Percentiles rank a stretch among this genome's conserved stretches.
These are phyloP conservation scores for Magallana gigas DNA, from an alignment of 1,140 invertebrate species.

Conservation along the genomic window DNA sequence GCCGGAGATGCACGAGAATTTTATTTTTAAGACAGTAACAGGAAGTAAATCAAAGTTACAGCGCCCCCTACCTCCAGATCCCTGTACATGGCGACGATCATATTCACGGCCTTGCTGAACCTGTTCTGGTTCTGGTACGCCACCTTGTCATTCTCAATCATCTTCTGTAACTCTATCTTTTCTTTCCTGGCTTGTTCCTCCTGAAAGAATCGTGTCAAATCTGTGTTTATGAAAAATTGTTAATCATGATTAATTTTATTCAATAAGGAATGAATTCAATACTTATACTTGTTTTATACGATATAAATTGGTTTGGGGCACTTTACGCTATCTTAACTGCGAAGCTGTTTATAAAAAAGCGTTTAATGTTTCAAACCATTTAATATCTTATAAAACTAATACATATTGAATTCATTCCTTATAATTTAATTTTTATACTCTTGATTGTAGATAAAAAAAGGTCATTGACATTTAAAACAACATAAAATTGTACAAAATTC, in stretches of 20 bases:
- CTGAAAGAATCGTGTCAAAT: neutral
- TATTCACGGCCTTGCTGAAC: neutral
- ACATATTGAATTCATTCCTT: no score
- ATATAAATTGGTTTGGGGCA: no score
- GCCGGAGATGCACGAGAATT: neutral
- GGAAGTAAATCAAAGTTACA: neutral
- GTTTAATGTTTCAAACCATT: no score
- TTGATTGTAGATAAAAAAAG: no score
- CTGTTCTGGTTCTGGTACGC: neutral
- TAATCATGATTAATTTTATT: neutral
- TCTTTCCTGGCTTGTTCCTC: neutral
- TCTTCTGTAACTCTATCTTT: neutral
- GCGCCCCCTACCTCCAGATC: neutral
- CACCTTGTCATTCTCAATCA: neutral
- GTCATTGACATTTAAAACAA: no score
- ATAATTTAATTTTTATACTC: no score
- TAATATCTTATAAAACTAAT: no score
- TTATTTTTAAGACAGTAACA: neutral
- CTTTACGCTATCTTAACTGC: no score
- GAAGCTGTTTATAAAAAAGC: no score
- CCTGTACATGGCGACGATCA: neutral
- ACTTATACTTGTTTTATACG: no score
- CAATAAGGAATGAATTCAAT: neutral
- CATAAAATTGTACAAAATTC: no score
- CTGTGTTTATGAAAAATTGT: no score